phyloP scores from a whole-genome alignment of 2,888 invertebrate species.

The Sarcophaga caerulescens region DNA sequence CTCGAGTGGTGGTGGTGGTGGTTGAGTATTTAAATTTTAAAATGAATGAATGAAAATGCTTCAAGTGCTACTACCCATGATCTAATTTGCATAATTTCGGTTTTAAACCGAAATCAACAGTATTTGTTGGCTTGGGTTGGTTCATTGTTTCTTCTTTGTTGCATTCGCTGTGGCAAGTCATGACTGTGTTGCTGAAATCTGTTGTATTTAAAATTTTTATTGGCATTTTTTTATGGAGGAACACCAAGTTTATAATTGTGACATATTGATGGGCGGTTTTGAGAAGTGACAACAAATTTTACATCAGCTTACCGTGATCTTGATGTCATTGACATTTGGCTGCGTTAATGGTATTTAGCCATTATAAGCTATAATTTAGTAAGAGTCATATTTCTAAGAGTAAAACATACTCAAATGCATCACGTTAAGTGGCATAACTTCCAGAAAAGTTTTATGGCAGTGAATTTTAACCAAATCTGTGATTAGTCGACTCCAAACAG shows the following conservation, averaged over 20 bases:
- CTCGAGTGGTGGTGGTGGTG: constrained; percentile 6
- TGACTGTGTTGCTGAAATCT: not conserved
- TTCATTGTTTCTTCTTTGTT: too few species aligned
- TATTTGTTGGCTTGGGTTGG: not conserved
- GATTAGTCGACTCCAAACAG: too few species aligned
- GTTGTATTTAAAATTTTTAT: too few species aligned
- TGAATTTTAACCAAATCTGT: too few species aligned
- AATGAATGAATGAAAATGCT: not conserved
- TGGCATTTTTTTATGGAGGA: too few species aligned
- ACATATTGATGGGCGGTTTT: constrained; percentile 69
- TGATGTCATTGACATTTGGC: not conserved
- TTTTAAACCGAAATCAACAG: constrained; percentile 39
- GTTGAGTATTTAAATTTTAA: constrained; percentile 33
- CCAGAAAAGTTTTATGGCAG: too few species aligned
- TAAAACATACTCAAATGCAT: too few species aligned
- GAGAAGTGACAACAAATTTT: constrained; percentile 46
- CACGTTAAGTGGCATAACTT: too few species aligned
- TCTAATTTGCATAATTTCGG: constrained; percentile 70
- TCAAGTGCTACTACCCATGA: constrained; percentile 65
- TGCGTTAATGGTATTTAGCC: not conserved
- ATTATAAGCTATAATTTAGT: not conserved
- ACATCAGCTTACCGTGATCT: not conserved
- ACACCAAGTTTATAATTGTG: constrained; percentile 59
- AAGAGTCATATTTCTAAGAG: too few species aligned
- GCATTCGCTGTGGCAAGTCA: not conserved